phyloP scores from a whole-genome alignment of 1,140 invertebrate species.

The Mactra quadrangularis region DNA sequence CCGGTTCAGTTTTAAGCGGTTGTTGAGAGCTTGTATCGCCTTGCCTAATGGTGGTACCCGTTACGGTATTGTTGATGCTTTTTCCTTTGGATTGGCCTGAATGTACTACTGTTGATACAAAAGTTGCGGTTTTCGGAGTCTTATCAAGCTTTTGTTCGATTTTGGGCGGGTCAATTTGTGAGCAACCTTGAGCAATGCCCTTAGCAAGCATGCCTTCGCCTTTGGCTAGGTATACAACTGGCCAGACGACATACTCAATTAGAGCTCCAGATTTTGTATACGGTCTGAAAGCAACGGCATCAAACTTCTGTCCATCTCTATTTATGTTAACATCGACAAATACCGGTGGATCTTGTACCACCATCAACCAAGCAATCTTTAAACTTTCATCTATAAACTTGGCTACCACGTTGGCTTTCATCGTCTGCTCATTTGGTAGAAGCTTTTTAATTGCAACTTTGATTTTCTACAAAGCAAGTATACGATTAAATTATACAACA shows the following conservation, averaged over 20 bases:
- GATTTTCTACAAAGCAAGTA: background rate
- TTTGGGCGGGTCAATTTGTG: background rate
- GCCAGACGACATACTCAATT: constrained; percentile 30
- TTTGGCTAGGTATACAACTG: background rate
- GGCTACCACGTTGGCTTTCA: background rate
- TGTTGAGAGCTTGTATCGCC: too few species aligned
- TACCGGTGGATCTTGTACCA: constrained; percentile 22
- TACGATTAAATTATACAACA: background rate
- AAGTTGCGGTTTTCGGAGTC: too few species aligned
- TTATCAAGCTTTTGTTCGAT: background rate
- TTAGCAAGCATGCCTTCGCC: background rate
- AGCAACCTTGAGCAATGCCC: constrained; percentile 27
- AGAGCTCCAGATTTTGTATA: background rate
- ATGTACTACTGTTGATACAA: too few species aligned
- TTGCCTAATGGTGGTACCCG: too few species aligned
- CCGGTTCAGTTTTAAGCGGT: too few species aligned
- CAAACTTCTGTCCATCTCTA: background rate
- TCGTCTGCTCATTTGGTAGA: background rate
- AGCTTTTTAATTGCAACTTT: background rate
- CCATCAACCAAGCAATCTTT: constrained; percentile 19
- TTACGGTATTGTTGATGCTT: too few species aligned
- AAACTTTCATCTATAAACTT: background rate
- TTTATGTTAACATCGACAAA: background rate
- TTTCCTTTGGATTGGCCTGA: too few species aligned
- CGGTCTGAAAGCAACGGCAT: background rate